phyloP scores from a whole-genome alignment of 2,888 invertebrate genomes.

The Drosophila monieri region DNA sequence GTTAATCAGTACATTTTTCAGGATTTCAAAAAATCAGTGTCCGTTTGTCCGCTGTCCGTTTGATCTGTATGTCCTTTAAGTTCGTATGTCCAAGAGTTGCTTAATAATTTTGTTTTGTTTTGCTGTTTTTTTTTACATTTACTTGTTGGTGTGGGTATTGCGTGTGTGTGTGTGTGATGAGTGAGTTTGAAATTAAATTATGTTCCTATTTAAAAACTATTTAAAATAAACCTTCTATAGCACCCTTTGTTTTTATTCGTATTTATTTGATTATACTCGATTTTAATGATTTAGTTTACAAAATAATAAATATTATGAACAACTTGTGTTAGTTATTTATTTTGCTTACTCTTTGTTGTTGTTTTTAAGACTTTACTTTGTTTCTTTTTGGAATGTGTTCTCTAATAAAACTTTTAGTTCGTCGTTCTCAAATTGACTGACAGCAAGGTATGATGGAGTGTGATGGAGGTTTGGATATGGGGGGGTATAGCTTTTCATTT shows the following conservation, averaged over 20 bases:
- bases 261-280: conserved; percentile 60
- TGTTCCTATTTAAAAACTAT: conserved; percentile 71
- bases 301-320: conserved; percentile 53
- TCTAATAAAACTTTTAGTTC: conserved; percentile 64
- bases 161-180: conserved; percentile 40
- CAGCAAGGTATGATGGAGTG: conserved; percentile 17
- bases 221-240: conserved; percentile 80
- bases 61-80: background rate
- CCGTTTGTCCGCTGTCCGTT: conserved; percentile 3
- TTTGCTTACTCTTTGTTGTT: conserved; percentile 54
- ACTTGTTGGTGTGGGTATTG: conserved; percentile 43
- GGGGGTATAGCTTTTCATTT: conserved; percentile 13
- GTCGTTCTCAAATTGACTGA: conserved; percentile 37
- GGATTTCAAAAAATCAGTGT: conserved; percentile 32
- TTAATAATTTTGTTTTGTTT: conserved; percentile 63
- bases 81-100: conserved; percentile 45
- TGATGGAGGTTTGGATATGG: conserved; percentile 14
- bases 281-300: conserved; percentile 47
- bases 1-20: conserved; percentile 61
- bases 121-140: conserved; percentile 42
- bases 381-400: conserved; percentile 79
- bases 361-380: conserved; percentile 77
- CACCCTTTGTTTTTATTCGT: conserved; percentile 81
- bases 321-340: conserved; percentile 45
- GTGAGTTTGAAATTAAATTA: conserved; percentile 70